A percentile compares a stretch with the other conserved stretches of the same genome.
These are phyloP conservation scores for Macropodus opercularis DNA, from an alignment of 2,797 vertebrate genomes.

Conservation along the genomic window DNA sequence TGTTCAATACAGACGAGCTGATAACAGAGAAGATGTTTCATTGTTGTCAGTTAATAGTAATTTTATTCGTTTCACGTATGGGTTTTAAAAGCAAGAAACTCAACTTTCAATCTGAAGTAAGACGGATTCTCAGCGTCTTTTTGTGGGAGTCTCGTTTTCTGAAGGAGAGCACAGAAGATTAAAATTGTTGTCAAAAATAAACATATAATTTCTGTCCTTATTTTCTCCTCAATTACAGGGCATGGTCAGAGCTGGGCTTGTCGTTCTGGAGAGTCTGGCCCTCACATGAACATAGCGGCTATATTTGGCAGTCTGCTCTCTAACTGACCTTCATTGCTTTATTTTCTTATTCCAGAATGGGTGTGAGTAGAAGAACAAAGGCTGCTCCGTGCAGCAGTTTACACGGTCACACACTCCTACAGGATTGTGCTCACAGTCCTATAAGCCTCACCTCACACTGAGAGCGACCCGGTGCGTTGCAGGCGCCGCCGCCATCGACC, in stretches of 20 bases:
- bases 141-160: slow-evolving; percentile 83
- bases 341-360: slow-evolving; percentile 74
- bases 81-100: slow-evolving; percentile 58
- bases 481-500: no score
- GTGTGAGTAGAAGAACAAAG: slow-evolving; percentile 72
- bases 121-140: slow-evolving; percentile 78
- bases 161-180: slow-evolving; percentile 87
- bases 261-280: slow-evolving; percentile 85
- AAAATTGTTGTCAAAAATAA: slow-evolving; percentile 91
- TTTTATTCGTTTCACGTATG: slow-evolving; percentile 51
- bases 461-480: slow-evolving; percentile 5
- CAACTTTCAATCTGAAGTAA: slow-evolving; percentile 60
- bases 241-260: slow-evolving; percentile 84
- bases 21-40: no score
- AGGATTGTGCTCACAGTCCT: slow-evolving; percentile 17
- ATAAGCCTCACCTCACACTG: slow-evolving; percentile 16
- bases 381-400: slow-evolving; percentile 51
- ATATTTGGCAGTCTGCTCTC: slow-evolving; percentile 87
- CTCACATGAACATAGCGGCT: slow-evolving; percentile 85
- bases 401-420: slow-evolving; percentile 49
- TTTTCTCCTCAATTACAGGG: slow-evolving; percentile 90
- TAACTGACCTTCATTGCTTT: slow-evolving; percentile 82
- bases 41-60: slow-evolving; percentile 4
- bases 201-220: slow-evolving; percentile 90
- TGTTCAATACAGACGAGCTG: no score